These are phyloP conservation scores for Melanchra persicariae DNA, from an alignment of 2,888 invertebrate genomes.

Conservation along the genomic window DNA sequence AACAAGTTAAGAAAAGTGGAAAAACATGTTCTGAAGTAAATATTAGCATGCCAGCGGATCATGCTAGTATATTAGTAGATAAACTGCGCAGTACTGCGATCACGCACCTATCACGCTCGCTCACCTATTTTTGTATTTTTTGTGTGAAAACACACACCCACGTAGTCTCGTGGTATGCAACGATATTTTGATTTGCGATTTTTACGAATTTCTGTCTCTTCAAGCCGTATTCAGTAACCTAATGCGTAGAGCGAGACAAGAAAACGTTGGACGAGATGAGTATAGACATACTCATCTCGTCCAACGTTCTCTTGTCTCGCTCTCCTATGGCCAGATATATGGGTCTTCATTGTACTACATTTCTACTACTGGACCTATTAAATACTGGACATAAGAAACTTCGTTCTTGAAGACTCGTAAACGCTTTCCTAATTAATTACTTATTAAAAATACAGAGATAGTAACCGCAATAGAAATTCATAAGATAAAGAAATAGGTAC, in stretches of 20 bases:
- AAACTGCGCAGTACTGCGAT: slow-evolving; percentile 23
- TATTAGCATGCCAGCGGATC: slow-evolving; percentile 32
- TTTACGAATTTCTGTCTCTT: background rate
- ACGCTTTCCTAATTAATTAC: background rate
- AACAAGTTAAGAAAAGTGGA: slow-evolving; percentile 24
- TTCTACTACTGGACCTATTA: background rate
- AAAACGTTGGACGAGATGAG: no score
- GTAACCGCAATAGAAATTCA: slow-evolving; percentile 12
- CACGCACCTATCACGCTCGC: slow-evolving; percentile 57
- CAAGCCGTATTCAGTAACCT: background rate
- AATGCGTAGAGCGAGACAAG: no score
- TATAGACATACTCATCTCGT: no score
- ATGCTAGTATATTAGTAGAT: slow-evolving; percentile 44
- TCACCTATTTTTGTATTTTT: slow-evolving; percentile 39
- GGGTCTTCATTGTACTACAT: background rate
- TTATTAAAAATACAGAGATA: background rate
- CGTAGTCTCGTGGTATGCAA: background rate
- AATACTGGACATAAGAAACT: background rate
- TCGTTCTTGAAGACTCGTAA: background rate
- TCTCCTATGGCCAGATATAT: background rate
- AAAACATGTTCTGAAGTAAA: slow-evolving; percentile 27
- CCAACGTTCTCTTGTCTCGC: no score
- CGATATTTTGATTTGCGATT: slow-evolving; percentile 16
- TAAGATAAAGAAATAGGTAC: background rate
- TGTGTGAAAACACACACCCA: slow-evolving; percentile 21